Evolutionary conservation across 2,797 vertebrate species (phyloP).

Genomic region (Siniperca obscura): DNA sequence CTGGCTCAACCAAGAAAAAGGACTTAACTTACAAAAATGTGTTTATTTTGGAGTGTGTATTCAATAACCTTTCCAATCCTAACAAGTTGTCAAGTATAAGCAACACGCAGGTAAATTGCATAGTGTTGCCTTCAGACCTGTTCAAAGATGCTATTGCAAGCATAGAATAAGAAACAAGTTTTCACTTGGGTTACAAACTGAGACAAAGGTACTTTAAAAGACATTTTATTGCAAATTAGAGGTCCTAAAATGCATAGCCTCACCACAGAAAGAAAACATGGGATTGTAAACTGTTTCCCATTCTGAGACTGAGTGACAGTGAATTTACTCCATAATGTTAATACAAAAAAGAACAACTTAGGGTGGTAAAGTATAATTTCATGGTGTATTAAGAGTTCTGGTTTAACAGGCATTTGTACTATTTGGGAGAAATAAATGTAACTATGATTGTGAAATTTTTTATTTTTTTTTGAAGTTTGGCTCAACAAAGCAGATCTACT

Average conservation of each 20-base stretch:
- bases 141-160: slow-evolving; percentile 41
- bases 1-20: slow-evolving; percentile 84
- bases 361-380: slow-evolving; percentile 19
- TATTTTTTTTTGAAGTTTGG: background rate
- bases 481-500: slow-evolving; percentile 6
- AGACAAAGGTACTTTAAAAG: slow-evolving; percentile 23
- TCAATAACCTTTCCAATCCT: slow-evolving; percentile 85
- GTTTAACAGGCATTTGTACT: slow-evolving; percentile 16
- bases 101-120: slow-evolving; percentile 77
- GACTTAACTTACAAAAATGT: slow-evolving; percentile 84
- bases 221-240: slow-evolving; percentile 27
- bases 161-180: slow-evolving; percentile 31
- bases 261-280: slow-evolving; percentile 26
- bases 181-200: slow-evolving; percentile 34
- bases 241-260: slow-evolving; percentile 22
- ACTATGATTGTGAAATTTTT: background rate
- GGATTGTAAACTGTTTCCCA: slow-evolving; percentile 20
- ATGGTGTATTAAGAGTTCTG: slow-evolving; percentile 29
- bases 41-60: slow-evolving; percentile 87
- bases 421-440: slow-evolving; percentile 9
- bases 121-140: slow-evolving; percentile 37
- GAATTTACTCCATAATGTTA: slow-evolving; percentile 15
- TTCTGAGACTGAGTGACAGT: slow-evolving; percentile 32
- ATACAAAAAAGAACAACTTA: slow-evolving; percentile 16
- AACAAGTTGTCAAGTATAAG: slow-evolving; percentile 84